Evolutionary conservation across 1,140 invertebrate species (phyloP).

Genomic region (Acyrthosiphon pisum): DNA sequence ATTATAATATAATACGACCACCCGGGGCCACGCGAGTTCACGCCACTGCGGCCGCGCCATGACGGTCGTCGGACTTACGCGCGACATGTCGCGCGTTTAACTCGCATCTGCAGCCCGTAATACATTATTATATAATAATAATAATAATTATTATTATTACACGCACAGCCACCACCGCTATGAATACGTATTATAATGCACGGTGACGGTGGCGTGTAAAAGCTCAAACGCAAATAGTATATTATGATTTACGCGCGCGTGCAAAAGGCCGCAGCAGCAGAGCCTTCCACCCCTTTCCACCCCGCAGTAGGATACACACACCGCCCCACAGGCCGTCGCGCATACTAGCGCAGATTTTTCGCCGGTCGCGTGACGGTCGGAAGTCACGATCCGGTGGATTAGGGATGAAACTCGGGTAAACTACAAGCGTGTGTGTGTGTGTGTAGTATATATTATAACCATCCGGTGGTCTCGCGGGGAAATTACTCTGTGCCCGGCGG

Average conservation of each 20-base stretch:
- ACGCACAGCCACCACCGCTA: background rate
- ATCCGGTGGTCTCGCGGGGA: conserved; percentile 10
- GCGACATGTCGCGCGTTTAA: no score
- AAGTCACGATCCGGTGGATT: background rate
- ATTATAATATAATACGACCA: background rate
- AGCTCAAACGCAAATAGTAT: background rate
- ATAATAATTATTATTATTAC: background rate
- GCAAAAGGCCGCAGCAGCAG: background rate
- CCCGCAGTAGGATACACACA: background rate
- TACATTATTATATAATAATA: background rate
- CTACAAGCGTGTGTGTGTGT: background rate
- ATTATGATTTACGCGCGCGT: background rate
- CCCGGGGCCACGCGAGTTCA: background rate
- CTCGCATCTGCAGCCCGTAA: background rate
- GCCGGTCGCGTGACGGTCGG: no score
- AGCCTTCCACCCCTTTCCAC: background rate
- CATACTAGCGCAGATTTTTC: background rate
- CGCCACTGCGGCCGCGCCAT: background rate
- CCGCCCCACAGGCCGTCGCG: no score
- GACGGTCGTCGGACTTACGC: background rate
- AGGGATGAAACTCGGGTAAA: background rate
- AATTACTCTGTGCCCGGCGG: background rate
- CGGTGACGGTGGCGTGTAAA: background rate
- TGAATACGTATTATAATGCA: background rate
- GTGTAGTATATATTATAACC: background rate